Percentiles rank a stretch among this genome's conserved stretches.
Evolutionary conservation across 2,888 invertebrate species (phyloP).

Genomic region (Eupithecia abbreviata): DNA sequence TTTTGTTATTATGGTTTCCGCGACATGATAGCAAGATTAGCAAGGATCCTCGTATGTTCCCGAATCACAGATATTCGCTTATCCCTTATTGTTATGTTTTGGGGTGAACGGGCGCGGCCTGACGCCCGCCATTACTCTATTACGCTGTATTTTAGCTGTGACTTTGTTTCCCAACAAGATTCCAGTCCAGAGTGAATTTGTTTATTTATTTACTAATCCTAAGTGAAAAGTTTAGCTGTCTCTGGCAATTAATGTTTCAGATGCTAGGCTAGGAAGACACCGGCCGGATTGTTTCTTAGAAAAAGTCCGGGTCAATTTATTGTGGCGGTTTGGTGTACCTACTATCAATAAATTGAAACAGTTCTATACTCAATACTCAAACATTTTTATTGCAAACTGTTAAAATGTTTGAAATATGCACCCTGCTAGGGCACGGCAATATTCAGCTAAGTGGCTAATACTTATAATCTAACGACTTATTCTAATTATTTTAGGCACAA

Average conservation of each 20-base stretch:
- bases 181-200: not conserved
- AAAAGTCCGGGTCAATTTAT: too few relatives aligned
- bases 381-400: too few relatives aligned
- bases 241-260: not conserved
- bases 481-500: too few relatives aligned
- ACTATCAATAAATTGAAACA: too few relatives aligned
- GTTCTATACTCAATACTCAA: too few relatives aligned
- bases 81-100: conserved; percentile 15
- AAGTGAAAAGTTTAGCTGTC: not conserved
- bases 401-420: too few relatives aligned
- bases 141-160: not conserved
- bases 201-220: not conserved
- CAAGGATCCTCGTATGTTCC: not conserved
- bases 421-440: too few relatives aligned
- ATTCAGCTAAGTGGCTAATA: too few relatives aligned
- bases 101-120: not conserved
- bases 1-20: conserved; percentile 13
- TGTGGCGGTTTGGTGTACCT: too few relatives aligned
- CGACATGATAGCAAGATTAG: not conserved
- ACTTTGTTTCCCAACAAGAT: not conserved
- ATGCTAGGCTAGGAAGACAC: too few relatives aligned
- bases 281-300: not conserved
- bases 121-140: not conserved
- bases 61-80: conserved; percentile 8
- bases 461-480: too few relatives aligned